Conservation (phyloP, 2,113 vertebrate genomes). For the Phrynocephalus versicolor region DNA sequence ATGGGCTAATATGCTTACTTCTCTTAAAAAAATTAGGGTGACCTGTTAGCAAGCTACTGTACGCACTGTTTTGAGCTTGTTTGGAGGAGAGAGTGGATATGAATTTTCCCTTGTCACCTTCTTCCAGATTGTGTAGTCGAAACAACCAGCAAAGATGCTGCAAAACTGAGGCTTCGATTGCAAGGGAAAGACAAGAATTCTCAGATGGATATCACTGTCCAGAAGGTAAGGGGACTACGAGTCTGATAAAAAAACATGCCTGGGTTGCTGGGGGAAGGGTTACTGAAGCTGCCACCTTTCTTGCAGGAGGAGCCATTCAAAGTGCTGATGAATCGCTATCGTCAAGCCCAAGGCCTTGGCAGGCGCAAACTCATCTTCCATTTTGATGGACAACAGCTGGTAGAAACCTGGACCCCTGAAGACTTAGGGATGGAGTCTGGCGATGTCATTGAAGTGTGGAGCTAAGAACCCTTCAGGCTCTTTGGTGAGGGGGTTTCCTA, state of each 20-base stretch:
- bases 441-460: constrained; percentile 27
- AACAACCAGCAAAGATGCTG: background rate
- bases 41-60: background rate
- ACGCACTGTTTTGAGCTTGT: background rate
- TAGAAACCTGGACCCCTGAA: constrained; percentile 22
- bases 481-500: background rate
- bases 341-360: background rate
- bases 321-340: constrained; percentile 3
- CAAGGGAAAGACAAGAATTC: constrained; percentile 27
- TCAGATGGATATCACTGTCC: constrained; percentile 17
- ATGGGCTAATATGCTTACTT: background rate
- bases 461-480: background rate
- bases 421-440: constrained; percentile 25
- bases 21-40: background rate
- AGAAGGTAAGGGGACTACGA: background rate
- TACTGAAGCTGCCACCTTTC: background rate
- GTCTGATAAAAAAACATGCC: background rate
- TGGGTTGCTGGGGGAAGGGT: background rate
- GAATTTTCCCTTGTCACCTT: background rate
- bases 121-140: constrained; percentile 29
- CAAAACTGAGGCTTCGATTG: background rate
- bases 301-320: constrained; percentile 14
- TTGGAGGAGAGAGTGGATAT: background rate
- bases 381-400: constrained; percentile 20
- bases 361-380: background rate